These are phyloP conservation scores for Achatina immaculata DNA, from an alignment of 1,140 invertebrate species.

Conservation along the genomic window DNA sequence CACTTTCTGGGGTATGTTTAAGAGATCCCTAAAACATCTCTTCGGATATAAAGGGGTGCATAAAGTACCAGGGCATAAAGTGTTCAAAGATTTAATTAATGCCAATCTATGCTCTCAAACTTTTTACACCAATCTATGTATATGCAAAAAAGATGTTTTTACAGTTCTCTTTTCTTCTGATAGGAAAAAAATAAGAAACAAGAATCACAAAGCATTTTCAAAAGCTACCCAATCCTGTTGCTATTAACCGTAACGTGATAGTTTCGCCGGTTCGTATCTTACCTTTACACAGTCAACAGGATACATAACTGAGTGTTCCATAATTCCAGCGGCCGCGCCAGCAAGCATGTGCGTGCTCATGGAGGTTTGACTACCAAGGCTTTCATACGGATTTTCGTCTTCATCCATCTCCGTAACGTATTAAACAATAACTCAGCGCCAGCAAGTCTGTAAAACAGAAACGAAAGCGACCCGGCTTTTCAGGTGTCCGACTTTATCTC, in stretches of 20 bases:
- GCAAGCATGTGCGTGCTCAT: conserved; percentile 92
- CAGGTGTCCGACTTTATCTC: conserved; percentile 9
- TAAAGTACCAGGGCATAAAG: no score
- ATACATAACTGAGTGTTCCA: conserved; percentile 99
- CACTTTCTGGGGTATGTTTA: no score
- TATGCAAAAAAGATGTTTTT: no score
- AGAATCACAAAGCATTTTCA: no score
- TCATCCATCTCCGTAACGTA: conserved; percentile 38
- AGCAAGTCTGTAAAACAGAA: background rate
- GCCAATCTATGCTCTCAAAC: no score
- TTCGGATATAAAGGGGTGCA: no score
- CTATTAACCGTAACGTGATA: background rate
- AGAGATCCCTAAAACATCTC: no score
- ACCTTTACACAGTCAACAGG: conserved; percentile 97
- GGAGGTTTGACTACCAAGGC: conserved; percentile 81
- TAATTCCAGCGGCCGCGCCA: conserved; percentile 94
- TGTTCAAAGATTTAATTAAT: no score
- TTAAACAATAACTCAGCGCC: background rate
- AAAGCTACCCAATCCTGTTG: no score
- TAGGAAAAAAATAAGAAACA: no score
- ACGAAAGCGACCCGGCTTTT: background rate
- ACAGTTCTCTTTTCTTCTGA: no score
- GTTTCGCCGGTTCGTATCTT: conserved; percentile 36
- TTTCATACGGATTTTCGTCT: conserved; percentile 87
- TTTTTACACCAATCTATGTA: no score